Evolutionary conservation across 2,797 vertebrate genomes (phyloP).

Genomic region (Lycodopsis pacificus): DNA sequence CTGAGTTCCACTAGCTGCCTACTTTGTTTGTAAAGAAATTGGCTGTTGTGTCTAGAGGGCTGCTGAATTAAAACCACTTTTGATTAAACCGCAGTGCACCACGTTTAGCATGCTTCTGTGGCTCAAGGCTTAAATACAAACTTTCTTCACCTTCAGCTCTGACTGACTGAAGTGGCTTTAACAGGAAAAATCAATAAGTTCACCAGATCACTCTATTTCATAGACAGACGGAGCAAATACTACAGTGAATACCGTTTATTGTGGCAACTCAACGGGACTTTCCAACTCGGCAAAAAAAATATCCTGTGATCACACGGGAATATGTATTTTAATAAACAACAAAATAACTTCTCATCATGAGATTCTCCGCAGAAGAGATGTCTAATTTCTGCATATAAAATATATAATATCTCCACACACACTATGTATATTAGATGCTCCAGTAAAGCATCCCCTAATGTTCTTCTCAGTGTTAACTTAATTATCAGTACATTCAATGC

Average conservation of each 20-base stretch:
- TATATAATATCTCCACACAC: not conserved
- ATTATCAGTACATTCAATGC: not conserved
- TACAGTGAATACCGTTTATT: not conserved
- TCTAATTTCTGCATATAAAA: not conserved
- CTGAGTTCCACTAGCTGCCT: slow-evolving; percentile 36
- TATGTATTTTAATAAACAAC: not conserved
- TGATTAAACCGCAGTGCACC: not conserved
- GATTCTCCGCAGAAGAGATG: not conserved
- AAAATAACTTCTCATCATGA: not conserved
- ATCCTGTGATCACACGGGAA: not conserved
- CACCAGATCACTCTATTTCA: not conserved
- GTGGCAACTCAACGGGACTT: not conserved
- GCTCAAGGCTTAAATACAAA: slow-evolving; percentile 5
- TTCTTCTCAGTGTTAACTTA: too few relatives aligned
- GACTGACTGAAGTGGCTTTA: slow-evolving; percentile 9
- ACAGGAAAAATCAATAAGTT: slow-evolving; percentile 14
- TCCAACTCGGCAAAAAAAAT: not conserved
- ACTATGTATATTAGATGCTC: not conserved
- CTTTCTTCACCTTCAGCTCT: slow-evolving; percentile 9
- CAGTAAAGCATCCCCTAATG: too few relatives aligned
- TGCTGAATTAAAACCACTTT: slow-evolving; percentile 21
- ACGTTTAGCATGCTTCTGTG: not conserved
- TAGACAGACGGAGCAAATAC: not conserved
- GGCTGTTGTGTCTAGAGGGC: not conserved
- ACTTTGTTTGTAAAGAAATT: slow-evolving; percentile 43